A percentile compares a stretch with the other conserved stretches of the same genome.
phyloP scores from a whole-genome alignment of 2,113 vertebrate species.

The Amphiprion ocellaris region DNA sequence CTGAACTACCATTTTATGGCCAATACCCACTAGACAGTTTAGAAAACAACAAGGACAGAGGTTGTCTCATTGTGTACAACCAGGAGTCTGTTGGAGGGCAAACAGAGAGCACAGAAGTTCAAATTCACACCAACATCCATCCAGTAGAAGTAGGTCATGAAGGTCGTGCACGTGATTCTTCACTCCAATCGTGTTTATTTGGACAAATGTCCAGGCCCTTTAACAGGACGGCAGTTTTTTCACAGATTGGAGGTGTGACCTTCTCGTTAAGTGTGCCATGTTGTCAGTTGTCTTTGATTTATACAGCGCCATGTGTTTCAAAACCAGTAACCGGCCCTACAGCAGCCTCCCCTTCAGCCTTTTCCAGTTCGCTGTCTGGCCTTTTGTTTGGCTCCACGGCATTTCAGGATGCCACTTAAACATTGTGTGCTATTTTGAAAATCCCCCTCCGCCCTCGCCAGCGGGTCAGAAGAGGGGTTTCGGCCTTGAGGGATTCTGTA shows the following conservation, averaged over 20 bases:
- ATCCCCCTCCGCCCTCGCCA: conserved; percentile 33
- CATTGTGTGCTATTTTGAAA: conserved; percentile 81
- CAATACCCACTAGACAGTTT: neutral
- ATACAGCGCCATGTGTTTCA: conserved; percentile 43
- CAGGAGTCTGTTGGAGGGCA: no score
- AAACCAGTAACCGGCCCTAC: conserved; percentile 40
- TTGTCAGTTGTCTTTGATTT: conserved; percentile 51
- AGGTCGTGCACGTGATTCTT: conserved; percentile 3
- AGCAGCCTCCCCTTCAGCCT: neutral
- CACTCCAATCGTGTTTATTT: neutral
- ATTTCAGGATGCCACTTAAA: conserved; percentile 60
- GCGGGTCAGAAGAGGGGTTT: conserved; percentile 37
- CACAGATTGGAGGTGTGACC: conserved; percentile 2
- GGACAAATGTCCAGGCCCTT: neutral
- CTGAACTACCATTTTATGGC: no score
- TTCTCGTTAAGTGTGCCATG: conserved; percentile 5
- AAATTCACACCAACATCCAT: neutral
- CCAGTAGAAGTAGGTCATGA: neutral
- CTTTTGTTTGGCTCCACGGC: conserved; percentile 49
- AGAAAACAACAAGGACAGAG: neutral
- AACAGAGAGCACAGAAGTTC: neutral
- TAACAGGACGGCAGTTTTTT: neutral
- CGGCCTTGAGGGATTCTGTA: conserved; percentile 72
- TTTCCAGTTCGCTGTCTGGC: conserved; percentile 50
- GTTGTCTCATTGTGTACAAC: no score